Base-by-base conservation (phyloP, 2,113 vertebrate genomes). In the Oryzias woworae region DNA sequence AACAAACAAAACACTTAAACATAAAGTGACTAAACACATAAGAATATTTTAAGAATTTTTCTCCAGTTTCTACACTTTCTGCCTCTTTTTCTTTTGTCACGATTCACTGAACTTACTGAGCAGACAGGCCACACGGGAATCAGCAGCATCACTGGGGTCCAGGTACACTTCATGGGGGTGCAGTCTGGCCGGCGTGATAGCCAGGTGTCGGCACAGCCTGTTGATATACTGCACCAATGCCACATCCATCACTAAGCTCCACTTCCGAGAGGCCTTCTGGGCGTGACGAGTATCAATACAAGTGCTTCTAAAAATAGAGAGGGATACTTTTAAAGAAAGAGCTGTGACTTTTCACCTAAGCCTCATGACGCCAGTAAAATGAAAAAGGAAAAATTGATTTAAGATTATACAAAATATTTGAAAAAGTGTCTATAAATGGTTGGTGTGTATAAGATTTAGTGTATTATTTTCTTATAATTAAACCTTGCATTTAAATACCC, bases 81-180 rank as follows among this genome's bases (percentile, higher is more conserved):
- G 41, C 36, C 5, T 17, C 42, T 10, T 61, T 53, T 7, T 22
- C 15, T n/a, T 20, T 7, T 24, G 7, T 43, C n/a, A 16, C 54
- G 10, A n/a, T 17, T 24, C 18, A 1, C 7, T 59, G 49, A n/a
- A 69, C 95, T 0, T 92, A 98, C 97, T 94, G 50, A 95, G 75
- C 24, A 99, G 90, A 17, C 92, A 95, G 78, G 94, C 87, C 55
- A 98, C 93, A 12, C 95, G 92, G 48, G 96, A 95, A 69, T 99
- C 96, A 1, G 94, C 88, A 0, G 90, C 54, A 0, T 99, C 96
- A 0, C 93, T 89, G 0, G 94, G 87, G 71, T 99, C 96, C 85
- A 99, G 81, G 76, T 98, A 99, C 22, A 95, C 96, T 73, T 99
- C 97, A 1, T 99, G 97, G 26, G 97, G 96, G 71, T 99, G 97